These are phyloP conservation scores for Syrphus vitripennis DNA, from an alignment of 2,888 invertebrate species.

Conservation along the genomic window DNA sequence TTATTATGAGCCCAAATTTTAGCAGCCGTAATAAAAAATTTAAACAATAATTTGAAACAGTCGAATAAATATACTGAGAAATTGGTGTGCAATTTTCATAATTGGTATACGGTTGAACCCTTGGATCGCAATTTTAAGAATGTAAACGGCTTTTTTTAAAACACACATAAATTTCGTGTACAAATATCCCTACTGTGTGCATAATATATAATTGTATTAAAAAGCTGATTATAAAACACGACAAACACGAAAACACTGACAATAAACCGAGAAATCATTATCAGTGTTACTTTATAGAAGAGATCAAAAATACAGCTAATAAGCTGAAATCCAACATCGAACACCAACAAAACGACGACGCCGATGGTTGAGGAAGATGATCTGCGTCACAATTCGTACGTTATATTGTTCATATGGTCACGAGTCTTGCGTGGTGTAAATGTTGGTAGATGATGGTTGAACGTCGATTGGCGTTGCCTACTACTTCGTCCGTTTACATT, in stretches of 20 bases:
- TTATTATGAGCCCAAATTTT: too few relatives aligned
- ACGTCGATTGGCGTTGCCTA: conserved; percentile 76
- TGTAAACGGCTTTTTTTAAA: conserved; percentile 8
- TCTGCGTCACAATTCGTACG: conserved; percentile 81
- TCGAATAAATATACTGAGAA: too few relatives aligned
- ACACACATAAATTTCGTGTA: conserved; percentile 48
- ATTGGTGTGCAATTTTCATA: background rate
- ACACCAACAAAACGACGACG: conserved; percentile 62
- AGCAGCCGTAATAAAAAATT: too few relatives aligned
- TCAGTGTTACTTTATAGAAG: conserved; percentile 56
- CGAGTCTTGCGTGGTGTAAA: conserved; percentile 79
- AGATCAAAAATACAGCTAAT: conserved; percentile 64
- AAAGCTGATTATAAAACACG: conserved; percentile 69
- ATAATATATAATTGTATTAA: conserved; percentile 45
- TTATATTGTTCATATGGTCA: conserved; percentile 80
- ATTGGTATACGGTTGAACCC: background rate
- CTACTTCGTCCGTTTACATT: conserved; percentile 69
- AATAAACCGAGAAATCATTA: conserved; percentile 46
- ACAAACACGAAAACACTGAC: conserved; percentile 65
- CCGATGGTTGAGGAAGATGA: conserved; percentile 46
- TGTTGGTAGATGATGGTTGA: conserved; percentile 78
- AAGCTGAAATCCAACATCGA: conserved; percentile 57
- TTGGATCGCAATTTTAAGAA: background rate
- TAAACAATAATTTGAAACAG: too few relatives aligned
- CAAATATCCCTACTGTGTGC: conserved; percentile 51